Evolutionary conservation across 35 echinoderm and acorn worm species (phyloP).

Genomic region (Eucidaris tribuloides): DNA sequence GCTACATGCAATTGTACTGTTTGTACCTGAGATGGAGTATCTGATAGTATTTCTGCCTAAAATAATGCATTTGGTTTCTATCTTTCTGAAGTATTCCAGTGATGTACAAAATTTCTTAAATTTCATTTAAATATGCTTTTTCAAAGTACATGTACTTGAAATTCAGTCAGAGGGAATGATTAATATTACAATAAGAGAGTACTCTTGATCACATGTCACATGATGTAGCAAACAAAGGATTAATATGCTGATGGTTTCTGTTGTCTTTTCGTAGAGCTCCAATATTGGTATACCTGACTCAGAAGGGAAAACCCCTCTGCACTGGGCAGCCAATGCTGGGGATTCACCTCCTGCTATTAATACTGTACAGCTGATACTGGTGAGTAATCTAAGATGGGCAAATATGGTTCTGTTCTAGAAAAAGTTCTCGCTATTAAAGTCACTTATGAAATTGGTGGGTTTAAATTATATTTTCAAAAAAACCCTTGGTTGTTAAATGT

Average conservation of each 20-base stretch:
- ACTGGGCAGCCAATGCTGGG: slow-evolving; percentile 93
- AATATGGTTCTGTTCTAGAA: neutral
- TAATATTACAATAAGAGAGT: neutral
- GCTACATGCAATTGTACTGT: too few species aligned
- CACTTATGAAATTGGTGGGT: neutral
- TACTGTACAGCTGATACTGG: slow-evolving; percentile 77
- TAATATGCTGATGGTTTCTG: neutral
- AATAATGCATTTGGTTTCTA: too few species aligned
- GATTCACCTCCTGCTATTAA: slow-evolving; percentile 56
- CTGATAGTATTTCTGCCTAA: too few species aligned
- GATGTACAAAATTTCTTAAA: too few species aligned
- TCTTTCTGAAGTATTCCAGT: too few species aligned
- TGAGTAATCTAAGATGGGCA: slow-evolving; percentile 25
- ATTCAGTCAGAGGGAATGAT: neutral
- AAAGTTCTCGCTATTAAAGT: too few species aligned
- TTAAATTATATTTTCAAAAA: neutral
- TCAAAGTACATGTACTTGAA: neutral
- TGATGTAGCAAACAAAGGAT: neutral
- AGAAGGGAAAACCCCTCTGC: slow-evolving; percentile 93
- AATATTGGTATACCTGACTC: slow-evolving; percentile 97
- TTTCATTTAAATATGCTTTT: too few species aligned
- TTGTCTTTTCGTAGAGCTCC: slow-evolving; percentile 41
- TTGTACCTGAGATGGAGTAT: too few species aligned
- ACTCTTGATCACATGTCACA: too few species aligned
- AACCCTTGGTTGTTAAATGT: neutral